A percentile compares a stretch with the other conserved stretches of the same genome.
These are phyloP conservation scores for Clamator glandarius DNA, from an alignment of 2,797 vertebrate species.

Conservation along the genomic window DNA sequence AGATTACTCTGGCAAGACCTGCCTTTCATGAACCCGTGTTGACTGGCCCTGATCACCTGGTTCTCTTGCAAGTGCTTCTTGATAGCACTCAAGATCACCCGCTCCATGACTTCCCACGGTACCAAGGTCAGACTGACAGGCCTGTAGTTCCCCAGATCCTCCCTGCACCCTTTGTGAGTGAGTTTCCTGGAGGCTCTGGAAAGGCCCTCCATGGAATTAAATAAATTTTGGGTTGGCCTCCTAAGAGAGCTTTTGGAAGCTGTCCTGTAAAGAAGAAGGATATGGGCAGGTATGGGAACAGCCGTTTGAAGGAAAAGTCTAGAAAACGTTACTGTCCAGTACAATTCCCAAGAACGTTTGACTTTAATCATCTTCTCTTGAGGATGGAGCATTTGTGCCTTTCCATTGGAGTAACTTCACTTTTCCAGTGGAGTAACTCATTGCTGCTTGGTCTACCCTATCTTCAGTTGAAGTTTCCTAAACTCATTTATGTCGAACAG, in stretches of 20 bases:
- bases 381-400: background rate
- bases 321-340: background rate
- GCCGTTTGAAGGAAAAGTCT: background rate
- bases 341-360: background rate
- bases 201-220: background rate
- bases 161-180: no score
- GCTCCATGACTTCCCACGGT: no score
- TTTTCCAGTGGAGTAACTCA: rapidly evolving
- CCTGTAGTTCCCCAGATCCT: no score
- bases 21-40: no score
- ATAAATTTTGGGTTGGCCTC: background rate
- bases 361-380: background rate
- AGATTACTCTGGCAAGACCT: no score
- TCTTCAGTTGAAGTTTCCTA: background rate
- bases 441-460: background rate
- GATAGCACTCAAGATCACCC: no score
- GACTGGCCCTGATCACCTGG: no score
- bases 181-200: background rate
- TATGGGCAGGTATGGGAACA: background rate
- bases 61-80: no score
- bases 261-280: background rate
- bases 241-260: background rate
- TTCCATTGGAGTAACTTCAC: background rate
- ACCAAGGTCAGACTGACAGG: no score
- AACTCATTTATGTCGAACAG: background rate